Evolutionary conservation across 2,888 invertebrate genomes (phyloP).

Genomic region (Halocaridina rubra): DNA sequence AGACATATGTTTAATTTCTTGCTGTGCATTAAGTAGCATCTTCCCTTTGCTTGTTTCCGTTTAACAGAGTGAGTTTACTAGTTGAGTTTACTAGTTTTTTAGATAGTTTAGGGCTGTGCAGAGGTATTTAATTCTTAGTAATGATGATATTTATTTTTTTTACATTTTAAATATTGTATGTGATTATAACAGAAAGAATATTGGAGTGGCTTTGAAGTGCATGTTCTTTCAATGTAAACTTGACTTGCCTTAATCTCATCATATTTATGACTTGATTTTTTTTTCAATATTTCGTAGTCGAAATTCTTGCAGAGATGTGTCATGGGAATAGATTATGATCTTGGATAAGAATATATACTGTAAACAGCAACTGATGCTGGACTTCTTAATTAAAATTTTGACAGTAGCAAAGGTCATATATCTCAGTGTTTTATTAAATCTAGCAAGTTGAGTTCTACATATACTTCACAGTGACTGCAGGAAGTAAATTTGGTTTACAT

Average conservation of each 20-base stretch:
- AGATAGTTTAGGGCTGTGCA: constrained; percentile 55
- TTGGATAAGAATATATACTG: too few species aligned
- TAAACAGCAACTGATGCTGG: too few species aligned
- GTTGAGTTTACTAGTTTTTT: constrained; percentile 53
- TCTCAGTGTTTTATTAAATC: too few species aligned
- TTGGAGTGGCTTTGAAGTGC: constrained; percentile 54
- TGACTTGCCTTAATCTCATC: constrained; percentile 19
- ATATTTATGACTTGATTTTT: neutral
- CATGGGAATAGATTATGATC: too few species aligned
- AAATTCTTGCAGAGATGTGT: too few species aligned
- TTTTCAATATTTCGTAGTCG: too few species aligned
- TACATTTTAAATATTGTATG: constrained; percentile 23
- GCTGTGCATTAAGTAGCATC: constrained; percentile 56
- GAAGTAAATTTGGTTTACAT: too few species aligned
- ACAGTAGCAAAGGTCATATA: too few species aligned
- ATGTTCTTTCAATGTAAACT: constrained; percentile 55
- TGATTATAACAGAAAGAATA: constrained; percentile 53
- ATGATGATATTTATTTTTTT: neutral
- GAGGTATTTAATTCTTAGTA: constrained; percentile 29
- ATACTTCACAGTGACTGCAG: too few species aligned
- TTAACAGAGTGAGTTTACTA: constrained; percentile 60
- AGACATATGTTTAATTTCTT: too few species aligned
- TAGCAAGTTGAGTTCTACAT: too few species aligned
- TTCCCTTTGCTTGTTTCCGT: constrained; percentile 46
- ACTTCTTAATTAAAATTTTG: too few species aligned